A percentile compares a stretch with the other conserved stretches of the same genome.
Evolutionary conservation across 1,140 invertebrate genomes (phyloP).

Genomic region (Belonocnema kinseyi): DNA sequence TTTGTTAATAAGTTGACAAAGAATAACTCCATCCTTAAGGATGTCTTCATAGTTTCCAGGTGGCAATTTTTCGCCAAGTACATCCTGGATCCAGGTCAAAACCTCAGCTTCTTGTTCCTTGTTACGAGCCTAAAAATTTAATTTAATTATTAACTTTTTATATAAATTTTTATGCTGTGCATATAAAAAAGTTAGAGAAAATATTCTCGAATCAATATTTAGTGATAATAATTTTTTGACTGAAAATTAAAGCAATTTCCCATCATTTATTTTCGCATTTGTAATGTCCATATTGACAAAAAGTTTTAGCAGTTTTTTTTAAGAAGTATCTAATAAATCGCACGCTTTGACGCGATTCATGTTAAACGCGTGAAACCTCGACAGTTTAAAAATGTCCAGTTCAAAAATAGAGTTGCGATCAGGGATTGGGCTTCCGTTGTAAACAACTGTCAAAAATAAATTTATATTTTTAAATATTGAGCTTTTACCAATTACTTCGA

Average conservation of each 20-base stretch:
- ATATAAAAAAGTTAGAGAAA: too few species aligned
- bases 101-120: slow-evolving; percentile 95
- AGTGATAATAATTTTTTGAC: too few species aligned
- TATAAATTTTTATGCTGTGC: too few species aligned
- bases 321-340: not conserved
- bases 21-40: slow-evolving; percentile 91
- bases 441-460: slow-evolving; percentile 49
- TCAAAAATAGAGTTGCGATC: slow-evolving; percentile 52
- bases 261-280: too few species aligned
- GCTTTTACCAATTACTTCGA: slow-evolving; percentile 39
- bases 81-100: slow-evolving; percentile 91
- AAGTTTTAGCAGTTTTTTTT: not conserved
- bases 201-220: too few species aligned
- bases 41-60: slow-evolving; percentile 92
- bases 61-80: slow-evolving; percentile 92
- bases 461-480: slow-evolving; percentile 46
- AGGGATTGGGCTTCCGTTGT: slow-evolving; percentile 52
- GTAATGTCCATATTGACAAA: not conserved
- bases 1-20: slow-evolving; percentile 97
- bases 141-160: slow-evolving; percentile 3
- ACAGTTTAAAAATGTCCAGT: slow-evolving; percentile 52
- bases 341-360: not conserved
- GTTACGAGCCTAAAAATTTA: slow-evolving; percentile 82
- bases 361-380: not conserved
- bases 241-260: too few species aligned